Percentiles rank a stretch among this genome's conserved stretches.
phyloP scores from a whole-genome alignment of 2,113 vertebrate genomes.

The Saimiri boliviensis region DNA sequence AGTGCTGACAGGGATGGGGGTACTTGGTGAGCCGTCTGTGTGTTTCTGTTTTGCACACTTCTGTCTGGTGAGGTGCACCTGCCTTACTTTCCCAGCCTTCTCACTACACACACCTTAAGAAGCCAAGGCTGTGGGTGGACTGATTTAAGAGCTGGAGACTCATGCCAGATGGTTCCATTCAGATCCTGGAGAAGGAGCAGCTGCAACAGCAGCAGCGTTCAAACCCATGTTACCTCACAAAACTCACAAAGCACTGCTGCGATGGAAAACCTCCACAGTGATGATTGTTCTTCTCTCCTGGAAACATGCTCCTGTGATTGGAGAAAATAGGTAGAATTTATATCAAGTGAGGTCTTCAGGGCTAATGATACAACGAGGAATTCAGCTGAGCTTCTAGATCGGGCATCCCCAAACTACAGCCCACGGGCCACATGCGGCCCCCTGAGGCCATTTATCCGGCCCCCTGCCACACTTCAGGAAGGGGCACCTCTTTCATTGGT shows the following conservation, averaged over 20 bases:
- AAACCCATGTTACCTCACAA: not conserved
- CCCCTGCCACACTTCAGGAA: too few relatives aligned
- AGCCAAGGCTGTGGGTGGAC: not conserved
- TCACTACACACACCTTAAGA: not conserved
- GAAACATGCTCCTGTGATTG: not conserved
- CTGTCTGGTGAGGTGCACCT: not conserved
- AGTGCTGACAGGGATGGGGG: not conserved
- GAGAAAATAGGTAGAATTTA: not conserved
- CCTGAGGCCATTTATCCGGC: too few relatives aligned
- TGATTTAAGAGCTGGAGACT: constrained; percentile 25
- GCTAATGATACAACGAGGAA: not conserved
- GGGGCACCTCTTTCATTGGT: too few relatives aligned
- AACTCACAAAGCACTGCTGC: not conserved
- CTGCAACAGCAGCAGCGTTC: not conserved
- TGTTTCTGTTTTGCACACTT: constrained; percentile 50
- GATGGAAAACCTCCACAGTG: constrained; percentile 33
- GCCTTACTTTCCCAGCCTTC: not conserved
- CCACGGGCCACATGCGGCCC: too few relatives aligned
- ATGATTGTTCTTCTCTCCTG: not conserved
- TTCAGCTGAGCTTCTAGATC: not conserved
- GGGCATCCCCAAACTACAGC: too few relatives aligned
- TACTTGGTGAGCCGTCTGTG: not conserved
- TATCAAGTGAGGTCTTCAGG: not conserved
- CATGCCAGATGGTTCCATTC: not conserved
- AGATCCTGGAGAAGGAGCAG: not conserved